These are phyloP conservation scores for Chydorus sphaericus DNA, from an alignment of 2,888 invertebrate genomes.

Conservation along the genomic window DNA sequence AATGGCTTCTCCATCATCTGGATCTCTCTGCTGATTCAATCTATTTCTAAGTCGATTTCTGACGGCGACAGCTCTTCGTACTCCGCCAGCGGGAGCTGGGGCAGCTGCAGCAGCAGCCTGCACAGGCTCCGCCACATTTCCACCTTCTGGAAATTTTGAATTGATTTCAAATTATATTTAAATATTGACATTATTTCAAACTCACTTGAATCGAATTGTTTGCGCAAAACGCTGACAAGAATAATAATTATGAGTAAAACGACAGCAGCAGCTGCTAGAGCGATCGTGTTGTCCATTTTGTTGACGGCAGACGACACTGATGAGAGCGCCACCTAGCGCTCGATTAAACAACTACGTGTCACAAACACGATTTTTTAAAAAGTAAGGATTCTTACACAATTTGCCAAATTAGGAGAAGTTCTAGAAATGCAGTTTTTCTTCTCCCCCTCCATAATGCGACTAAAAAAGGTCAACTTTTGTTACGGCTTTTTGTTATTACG, in stretches of 20 bases:
- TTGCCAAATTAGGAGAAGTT: too few species aligned
- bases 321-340: too few species aligned
- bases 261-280: conserved; percentile 9
- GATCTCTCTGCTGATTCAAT: conserved; percentile 12
- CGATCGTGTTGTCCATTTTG: conserved; percentile 10
- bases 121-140: not conserved
- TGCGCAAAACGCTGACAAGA: conserved; percentile 3
- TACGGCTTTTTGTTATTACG: too few species aligned
- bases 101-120: not conserved
- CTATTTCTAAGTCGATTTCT: conserved; percentile 52
- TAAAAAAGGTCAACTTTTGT: too few species aligned
- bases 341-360: too few species aligned
- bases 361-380: too few species aligned
- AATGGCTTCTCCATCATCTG: conserved; percentile 34
- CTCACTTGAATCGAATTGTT: not conserved
- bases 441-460: too few species aligned
- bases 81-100: not conserved
- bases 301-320: not conserved
- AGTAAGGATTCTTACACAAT: too few species aligned
- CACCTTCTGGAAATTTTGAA: not conserved
- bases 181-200: not conserved
- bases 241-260: conserved; percentile 7
- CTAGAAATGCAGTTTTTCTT: too few species aligned
- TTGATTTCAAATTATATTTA: too few species aligned
- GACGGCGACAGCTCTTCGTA: conserved; percentile 50